Conservation (phyloP, 2,797 vertebrate genomes). For the Eospalax fontanierii region DNA sequence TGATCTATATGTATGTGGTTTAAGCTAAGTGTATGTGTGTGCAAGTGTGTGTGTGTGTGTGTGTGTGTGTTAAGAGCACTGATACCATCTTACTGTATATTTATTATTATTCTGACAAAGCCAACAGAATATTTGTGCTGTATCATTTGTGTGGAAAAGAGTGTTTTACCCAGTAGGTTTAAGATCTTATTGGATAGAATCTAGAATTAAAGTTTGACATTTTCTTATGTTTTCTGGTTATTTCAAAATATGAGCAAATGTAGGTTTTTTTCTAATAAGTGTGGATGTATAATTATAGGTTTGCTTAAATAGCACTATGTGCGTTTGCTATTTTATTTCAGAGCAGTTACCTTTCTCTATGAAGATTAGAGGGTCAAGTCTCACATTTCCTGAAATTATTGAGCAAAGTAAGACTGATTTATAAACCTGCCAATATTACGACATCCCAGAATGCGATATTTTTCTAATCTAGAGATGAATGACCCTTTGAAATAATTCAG, state of each 20-base stretch:
- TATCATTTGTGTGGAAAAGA: slow-evolving; percentile 23
- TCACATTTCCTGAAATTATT: slow-evolving; percentile 74
- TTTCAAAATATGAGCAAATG: not conserved
- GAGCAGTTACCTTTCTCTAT: slow-evolving; percentile 7
- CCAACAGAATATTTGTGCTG: slow-evolving; percentile 1
- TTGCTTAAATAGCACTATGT: slow-evolving; percentile 41
- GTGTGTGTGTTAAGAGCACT: slow-evolving; percentile 14
- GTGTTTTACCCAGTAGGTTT: not conserved
- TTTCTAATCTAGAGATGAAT: slow-evolving; percentile 75
- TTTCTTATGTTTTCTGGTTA: slow-evolving; percentile 21
- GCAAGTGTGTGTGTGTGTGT: not conserved
- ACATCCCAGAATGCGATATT: slow-evolving; percentile 38
- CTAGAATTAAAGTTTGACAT: slow-evolving; percentile 24
- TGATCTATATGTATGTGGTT: not conserved
- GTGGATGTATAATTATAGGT: not conserved
- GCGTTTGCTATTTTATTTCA: not conserved
- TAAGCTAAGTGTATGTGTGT: too few species aligned
- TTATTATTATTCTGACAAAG: not conserved
- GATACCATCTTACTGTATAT: not conserved
- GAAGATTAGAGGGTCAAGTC: slow-evolving; percentile 28
- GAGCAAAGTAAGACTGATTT: slow-evolving; percentile 72
- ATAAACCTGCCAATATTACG: slow-evolving; percentile 70
- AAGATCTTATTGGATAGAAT: slow-evolving; percentile 16
- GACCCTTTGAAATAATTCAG: slow-evolving; percentile 63
- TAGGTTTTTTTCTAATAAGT: not conserved